Evolutionary conservation across 2,113 vertebrate species (phyloP), one percentile per base, ranked within the genome.

Genomic region (Desmodus rotundus): DNA sequence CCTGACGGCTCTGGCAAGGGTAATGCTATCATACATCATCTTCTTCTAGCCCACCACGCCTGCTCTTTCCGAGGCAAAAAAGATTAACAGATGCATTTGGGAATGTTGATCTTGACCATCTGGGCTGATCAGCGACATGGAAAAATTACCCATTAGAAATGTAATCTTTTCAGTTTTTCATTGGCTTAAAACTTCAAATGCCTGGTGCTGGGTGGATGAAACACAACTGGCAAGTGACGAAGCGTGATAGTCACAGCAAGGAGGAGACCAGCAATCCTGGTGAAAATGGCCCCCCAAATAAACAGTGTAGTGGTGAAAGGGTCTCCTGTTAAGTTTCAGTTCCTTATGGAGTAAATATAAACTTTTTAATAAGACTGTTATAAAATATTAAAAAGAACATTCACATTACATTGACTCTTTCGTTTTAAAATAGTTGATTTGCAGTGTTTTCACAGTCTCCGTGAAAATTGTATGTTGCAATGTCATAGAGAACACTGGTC

Each of bases 21-120:
- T 61, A 89, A 81, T 45, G 38, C 65, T 88, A 88, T 87, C 87
- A 73, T 7, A 84, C 38, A 12, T 13, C 77, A 73, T 78, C 82
- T 93, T 63, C 94, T 90, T 87, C 81, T 90, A 88, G 81, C 93
- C 70, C 84, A 82, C 82, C 56, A 84, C 6, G 38, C 54, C 87
- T 91, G 65, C 65, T 84, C 70, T 92, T 88, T 96, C 88, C 95
- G 92, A 92, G 95, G 92, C 90, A 91, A 94, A 94, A 77, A 84
- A 90, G 76, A 95, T 85, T 73, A 93, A 77, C 84, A 96, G 89
- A 91, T 91, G 92, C 87, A 77, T 76, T 90, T 96, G 87, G 96
- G 93, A 94, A 92, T 76, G 87, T 38, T 91, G 83, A 94, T 76
- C 87, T 83, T 94, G 87, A 87, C 84, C 96, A 93, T 81, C 90